Evolutionary conservation across 2,113 vertebrate genomes (phyloP), one percentile per base, ranked within the genome.

Genomic region (Cervus canadensis): DNA sequence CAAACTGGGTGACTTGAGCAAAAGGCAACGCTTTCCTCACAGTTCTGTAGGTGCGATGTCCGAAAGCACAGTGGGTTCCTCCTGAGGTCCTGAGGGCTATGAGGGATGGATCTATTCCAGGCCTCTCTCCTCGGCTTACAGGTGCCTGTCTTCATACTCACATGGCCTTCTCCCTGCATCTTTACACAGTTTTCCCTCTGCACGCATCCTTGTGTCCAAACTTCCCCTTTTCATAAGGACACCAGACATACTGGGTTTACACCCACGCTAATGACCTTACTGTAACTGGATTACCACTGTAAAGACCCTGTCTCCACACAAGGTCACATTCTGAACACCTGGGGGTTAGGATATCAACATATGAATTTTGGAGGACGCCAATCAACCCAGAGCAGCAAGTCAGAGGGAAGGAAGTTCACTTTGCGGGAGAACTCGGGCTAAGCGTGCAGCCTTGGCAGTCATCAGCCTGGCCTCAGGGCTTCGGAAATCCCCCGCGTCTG

Each of bases 401-500:
- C 25, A 43, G 59, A 91, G 43, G 52, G 82, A 82, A 84, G 76
- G 62, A 97, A 91, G 60, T 50, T 43, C 33, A 45, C 0, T 4
- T 13, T 74, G 43, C 6, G 81, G 71, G 21, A 62, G 64, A 15
- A 33, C 48, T 45, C 86, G 26, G 36, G 40, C 45, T 14, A 56
- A 88, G 90, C 28, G 62, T 96, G 94, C 81, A 57, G 78, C 54
- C 25, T 36, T 81, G 84, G 64, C 88, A 78, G 43, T 28, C 88
- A 26, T 36, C 19, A 8, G n/a, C 28, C 76, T n/a, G 17, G 71
- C 78, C 89, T 85, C 57, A 48, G 62, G 62, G 36, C 78, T 94
- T 95, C 23, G 98, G 98, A 98, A 99, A 99, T 97, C 85, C 98
- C 98, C 98, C 81, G 60, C 50, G 85, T 87, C 89, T 98, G 92